A percentile compares a stretch with the other conserved stretches of the same genome.
These are phyloP conservation scores for Ganaspis sp. DNA, from an alignment of 1,140 invertebrate species.

Conservation along the genomic window DNA sequence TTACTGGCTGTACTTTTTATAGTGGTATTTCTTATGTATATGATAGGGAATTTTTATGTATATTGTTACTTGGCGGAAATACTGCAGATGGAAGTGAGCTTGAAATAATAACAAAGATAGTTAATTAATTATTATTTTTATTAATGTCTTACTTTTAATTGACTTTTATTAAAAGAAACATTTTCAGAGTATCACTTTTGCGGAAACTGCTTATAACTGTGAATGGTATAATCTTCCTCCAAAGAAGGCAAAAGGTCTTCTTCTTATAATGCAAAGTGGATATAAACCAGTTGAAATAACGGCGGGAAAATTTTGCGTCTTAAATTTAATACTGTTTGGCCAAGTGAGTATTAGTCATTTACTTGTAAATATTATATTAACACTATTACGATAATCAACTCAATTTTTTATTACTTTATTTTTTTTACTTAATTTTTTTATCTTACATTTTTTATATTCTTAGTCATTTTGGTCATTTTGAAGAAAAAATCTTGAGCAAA, in stretches of 20 bases:
- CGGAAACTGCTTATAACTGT: not conserved
- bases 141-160: too few species aligned
- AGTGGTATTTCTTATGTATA: not conserved
- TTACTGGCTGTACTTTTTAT: not conserved
- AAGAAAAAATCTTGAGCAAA: too few species aligned
- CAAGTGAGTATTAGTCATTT: too few species aligned
- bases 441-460: too few species aligned
- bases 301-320: not conserved
- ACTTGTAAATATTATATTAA: too few species aligned
- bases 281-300: not conserved
- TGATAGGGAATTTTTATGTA: not conserved
- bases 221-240: not conserved
- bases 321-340: not conserved
- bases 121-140: too few species aligned
- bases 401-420: too few species aligned
- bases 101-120: too few species aligned
- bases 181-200: not conserved
- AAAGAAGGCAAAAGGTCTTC: not conserved
- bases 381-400: too few species aligned
- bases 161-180: too few species aligned
- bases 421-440: too few species aligned
- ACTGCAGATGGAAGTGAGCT: not conserved
- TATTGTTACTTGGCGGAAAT: not conserved
- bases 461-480: too few species aligned
- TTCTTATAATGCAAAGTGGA: not conserved